Evolutionary conservation across 1,140 invertebrate genomes (phyloP).

Genomic region (Dinoponera quadriceps): DNA sequence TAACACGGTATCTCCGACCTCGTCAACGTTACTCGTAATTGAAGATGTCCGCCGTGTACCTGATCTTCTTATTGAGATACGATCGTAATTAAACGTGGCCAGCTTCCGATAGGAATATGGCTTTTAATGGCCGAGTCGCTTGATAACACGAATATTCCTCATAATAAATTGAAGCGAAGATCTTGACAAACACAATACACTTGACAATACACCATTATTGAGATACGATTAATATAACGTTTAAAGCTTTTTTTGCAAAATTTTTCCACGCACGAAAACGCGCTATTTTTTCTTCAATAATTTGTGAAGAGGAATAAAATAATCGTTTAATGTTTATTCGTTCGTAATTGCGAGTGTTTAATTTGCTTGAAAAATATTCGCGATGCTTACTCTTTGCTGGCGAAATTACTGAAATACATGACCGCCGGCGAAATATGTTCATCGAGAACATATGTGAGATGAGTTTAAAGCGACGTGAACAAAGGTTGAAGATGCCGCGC

Average conservation of each 20-base stretch:
- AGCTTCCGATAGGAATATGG: neutral
- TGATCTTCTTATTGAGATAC: slow-evolving; percentile 18
- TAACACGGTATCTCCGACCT: slow-evolving; percentile 32
- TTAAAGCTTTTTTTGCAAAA: neutral
- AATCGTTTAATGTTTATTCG: neutral
- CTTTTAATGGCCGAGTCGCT: neutral
- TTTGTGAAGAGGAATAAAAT: neutral
- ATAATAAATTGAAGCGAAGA: neutral
- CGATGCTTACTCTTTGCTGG: neutral
- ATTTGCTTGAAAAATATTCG: neutral
- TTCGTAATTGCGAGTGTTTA: neutral
- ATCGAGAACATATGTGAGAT: slow-evolving; percentile 9
- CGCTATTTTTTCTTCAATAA: neutral
- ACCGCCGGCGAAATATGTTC: neutral
- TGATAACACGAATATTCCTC: neutral
- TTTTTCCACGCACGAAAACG: neutral
- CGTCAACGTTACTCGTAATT: slow-evolving; percentile 14
- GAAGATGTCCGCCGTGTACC: neutral
- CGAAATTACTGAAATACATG: neutral
- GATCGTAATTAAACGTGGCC: slow-evolving; percentile 2
- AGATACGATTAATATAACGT: too few species aligned
- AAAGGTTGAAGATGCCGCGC: slow-evolving; percentile 10
- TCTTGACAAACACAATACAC: neutral
- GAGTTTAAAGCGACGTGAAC: neutral
- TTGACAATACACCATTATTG: too few species aligned